Base-by-base conservation (phyloP, 2,797 vertebrate species). In the Glyptemys insculpta region DNA sequence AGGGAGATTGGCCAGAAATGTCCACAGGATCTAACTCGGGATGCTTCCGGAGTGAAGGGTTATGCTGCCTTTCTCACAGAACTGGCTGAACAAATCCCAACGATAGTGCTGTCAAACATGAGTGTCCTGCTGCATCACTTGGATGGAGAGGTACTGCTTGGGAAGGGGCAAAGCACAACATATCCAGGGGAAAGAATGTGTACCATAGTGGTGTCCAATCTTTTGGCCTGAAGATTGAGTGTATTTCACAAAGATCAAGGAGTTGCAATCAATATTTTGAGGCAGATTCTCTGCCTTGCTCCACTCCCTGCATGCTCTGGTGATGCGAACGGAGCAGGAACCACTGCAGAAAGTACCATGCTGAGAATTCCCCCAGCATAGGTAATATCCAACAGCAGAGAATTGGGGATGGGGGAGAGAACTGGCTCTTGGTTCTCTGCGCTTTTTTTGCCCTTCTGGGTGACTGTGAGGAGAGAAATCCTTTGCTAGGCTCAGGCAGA, bases 1-100 rank as follows among this genome's bases (percentile, higher is more conserved):
- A 99, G 99, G 97, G 99, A 99, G 97, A 99, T 99, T 27, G 99
- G 99, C 88, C 99, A 99, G 96, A 99, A 99, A 96, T 99, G 98
- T 87, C 98, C 98, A 1, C 99, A 99, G 92, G 99, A 99, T 91
- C 98, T 99, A 88, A 98, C 98, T 83, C 98, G 98, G 96, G 99
- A 99, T 80, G 97, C 98, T 3, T 98, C 98, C 0, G 99, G 99
- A 25, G 97, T 99, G 47, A 99, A 99, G 93, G 98, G 99, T 81
- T 99, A 99, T 94, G 98, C 99, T 34, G 89, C 97, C 41, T 99
- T 99, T 97, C 97, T 99, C 90, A 98, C 99, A 2, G 99, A 99
- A 93, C 98, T 99, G 2, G 93, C 99, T 37, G 97, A 99, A 56
- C 97, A 98, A 78, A 97, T 99, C 53, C 99, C 99, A 14, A 98